A percentile compares a stretch with the other conserved stretches of the same genome.
Conservation (phyloP, 1,140 invertebrate species). For the Bombus cullumanus region DNA sequence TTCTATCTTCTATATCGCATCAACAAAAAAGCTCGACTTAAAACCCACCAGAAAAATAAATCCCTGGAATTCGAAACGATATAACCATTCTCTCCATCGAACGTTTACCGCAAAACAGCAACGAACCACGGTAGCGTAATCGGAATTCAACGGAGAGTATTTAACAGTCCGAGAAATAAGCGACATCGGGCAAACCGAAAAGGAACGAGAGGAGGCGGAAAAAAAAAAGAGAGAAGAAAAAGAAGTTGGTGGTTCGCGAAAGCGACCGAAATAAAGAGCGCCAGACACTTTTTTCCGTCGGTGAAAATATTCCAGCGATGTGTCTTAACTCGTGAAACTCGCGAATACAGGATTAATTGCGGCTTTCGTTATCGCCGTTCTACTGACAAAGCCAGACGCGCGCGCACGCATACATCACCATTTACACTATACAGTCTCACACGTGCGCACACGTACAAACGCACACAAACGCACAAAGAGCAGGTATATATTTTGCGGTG, state of each 20-base stretch:
- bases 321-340: conserved; percentile 35
- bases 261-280: conserved; percentile 25
- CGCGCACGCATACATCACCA: background rate
- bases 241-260: background rate
- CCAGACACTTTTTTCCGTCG: background rate
- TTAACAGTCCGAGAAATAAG: background rate
- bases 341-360: conserved; percentile 43
- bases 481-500: conserved; percentile 21
- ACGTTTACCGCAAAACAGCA: background rate
- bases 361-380: conserved; percentile 49
- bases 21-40: background rate
- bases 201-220: background rate
- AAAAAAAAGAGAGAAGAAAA: background rate
- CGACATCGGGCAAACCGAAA: background rate
- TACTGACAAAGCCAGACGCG: conserved; percentile 30
- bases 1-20: background rate
- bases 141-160: background rate
- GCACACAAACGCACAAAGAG: background rate
- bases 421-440: background rate
- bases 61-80: background rate
- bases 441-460: background rate
- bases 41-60: background rate
- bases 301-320: conserved; percentile 16
- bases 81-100: background rate
- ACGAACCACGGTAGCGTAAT: background rate